Evolutionary conservation across 1,140 invertebrate genomes (phyloP).

Genomic region (Ladona fulva): DNA sequence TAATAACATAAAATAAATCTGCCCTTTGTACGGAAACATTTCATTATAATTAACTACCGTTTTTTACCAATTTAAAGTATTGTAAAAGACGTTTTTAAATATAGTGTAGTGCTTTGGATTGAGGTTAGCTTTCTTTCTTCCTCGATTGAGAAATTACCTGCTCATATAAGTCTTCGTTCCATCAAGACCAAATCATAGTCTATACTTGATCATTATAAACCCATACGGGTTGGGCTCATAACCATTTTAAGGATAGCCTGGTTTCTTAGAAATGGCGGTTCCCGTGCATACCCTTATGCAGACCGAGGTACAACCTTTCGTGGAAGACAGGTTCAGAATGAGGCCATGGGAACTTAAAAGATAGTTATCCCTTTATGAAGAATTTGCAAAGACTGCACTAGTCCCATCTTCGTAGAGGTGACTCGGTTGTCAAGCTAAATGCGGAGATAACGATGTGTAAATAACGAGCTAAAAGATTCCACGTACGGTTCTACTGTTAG

Average conservation of each 20-base stretch:
- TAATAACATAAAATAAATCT: no score
- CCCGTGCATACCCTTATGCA: background rate
- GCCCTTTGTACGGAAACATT: no score
- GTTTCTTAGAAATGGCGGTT: slow-evolving; percentile 1
- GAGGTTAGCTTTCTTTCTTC: background rate
- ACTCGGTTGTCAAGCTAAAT: background rate
- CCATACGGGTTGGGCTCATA: background rate
- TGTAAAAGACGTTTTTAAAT: no score
- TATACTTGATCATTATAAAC: background rate
- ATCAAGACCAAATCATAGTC: background rate
- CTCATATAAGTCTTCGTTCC: background rate
- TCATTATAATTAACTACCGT: no score
- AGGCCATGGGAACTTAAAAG: background rate
- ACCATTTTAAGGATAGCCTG: background rate
- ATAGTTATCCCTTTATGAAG: background rate
- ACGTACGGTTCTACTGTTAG: no score
- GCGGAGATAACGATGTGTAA: background rate
- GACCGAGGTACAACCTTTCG: background rate
- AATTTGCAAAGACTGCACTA: no score
- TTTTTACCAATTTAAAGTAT: no score
- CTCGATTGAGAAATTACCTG: background rate
- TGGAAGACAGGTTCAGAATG: background rate
- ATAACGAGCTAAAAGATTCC: background rate
- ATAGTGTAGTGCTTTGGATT: no score
- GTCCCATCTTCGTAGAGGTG: background rate